Evolutionary conservation across 2,113 vertebrate species (phyloP), one percentile per base, ranked within the genome.

Genomic region (Illadopsis cleaveri): DNA sequence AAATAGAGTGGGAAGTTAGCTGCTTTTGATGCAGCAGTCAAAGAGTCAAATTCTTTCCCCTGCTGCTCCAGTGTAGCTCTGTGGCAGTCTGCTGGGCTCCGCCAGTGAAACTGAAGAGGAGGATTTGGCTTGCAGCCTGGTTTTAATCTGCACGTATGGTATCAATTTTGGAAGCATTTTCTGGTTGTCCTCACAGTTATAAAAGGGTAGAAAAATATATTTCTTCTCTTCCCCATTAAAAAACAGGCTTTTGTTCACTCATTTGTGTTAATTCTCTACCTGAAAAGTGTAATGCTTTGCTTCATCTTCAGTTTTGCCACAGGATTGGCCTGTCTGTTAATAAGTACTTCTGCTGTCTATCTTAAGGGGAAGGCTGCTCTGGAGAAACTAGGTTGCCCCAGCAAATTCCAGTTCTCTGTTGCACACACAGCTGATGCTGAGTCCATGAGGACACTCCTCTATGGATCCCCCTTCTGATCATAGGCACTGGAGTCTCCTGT

Each of bases 91-190:
- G 93, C 82, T 90, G 86, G 71, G 77, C 85, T 97, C 85, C 66
- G 1, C 79, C 89, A 96, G 91, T 95, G 88, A 97, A 97, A 96
- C 82, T 81, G 77, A 96, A 94, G 94, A 95, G 90, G 79, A 94
- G 96, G 86, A 93, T 96, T 95, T 97, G 94, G 96, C 93, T 94
- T 56, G 64, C 54, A 76, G 93, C 96, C 95, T 90, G 64, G 69
- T 96, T 97, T 93, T 97, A 97, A 91, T 96, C 92, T 91, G 84
- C 86, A 89, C 82, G 85, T 97, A 95, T 96, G 96, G 90, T 96
- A 97, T 94, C 95, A 97, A 97, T 97, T 97, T 96, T 82, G 82
- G 82, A 95, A 97, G 87, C 79, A 95, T 96, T 97, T 97, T 93
- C 94, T 97, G 85, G 53, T 96, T 97, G 95, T 96, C 90, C 89